Percentiles rank a stretch among this genome's conserved stretches.
Conservation (phyloP, 2,888 invertebrate genomes). For the Cyclophora punctaria region DNA sequence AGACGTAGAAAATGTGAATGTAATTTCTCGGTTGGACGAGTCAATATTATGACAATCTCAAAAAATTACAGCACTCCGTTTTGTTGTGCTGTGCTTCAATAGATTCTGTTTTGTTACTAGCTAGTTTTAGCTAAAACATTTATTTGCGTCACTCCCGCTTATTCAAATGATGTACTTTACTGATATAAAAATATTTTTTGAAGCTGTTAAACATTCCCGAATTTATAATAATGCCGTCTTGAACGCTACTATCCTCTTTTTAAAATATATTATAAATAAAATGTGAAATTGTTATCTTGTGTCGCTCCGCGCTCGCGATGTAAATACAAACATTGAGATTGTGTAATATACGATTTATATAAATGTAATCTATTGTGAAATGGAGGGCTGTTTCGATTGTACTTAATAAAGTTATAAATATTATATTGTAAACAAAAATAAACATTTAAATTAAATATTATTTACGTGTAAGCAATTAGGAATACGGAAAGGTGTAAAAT, state of each 20-base stretch:
- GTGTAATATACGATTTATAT: conserved; percentile 24
- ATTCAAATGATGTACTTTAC: conserved; percentile 9
- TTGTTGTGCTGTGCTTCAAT: conserved; percentile 2
- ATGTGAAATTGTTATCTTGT: conserved; percentile 7
- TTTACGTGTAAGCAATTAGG: conserved; percentile 43
- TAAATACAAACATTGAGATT: conserved; percentile 36
- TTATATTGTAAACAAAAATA: not conserved
- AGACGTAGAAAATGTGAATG: too few relatives aligned
- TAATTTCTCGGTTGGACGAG: conserved; percentile 15
- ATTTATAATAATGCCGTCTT: conserved; percentile 15
- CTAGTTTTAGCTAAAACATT: not conserved
- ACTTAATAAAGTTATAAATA: conserved; percentile 49
- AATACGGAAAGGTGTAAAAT: conserved; percentile 10
- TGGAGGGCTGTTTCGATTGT: conserved; percentile 53
- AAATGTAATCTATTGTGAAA: conserved; percentile 23
- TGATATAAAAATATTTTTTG: conserved; percentile 17
- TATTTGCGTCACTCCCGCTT: conserved; percentile 1
- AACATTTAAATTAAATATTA: conserved; percentile 18
- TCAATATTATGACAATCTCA: conserved; percentile 36
- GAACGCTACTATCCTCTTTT: conserved; percentile 6
- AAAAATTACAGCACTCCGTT: conserved; percentile 18
- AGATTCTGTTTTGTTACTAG: conserved; percentile 10
- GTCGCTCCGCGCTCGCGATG: conserved; percentile 28
- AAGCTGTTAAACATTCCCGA: conserved; percentile 23
- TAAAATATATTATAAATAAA: conserved; percentile 11